Evolutionary conservation across 2,113 vertebrate species (phyloP).

Genomic region (Zosterops lateralis): DNA sequence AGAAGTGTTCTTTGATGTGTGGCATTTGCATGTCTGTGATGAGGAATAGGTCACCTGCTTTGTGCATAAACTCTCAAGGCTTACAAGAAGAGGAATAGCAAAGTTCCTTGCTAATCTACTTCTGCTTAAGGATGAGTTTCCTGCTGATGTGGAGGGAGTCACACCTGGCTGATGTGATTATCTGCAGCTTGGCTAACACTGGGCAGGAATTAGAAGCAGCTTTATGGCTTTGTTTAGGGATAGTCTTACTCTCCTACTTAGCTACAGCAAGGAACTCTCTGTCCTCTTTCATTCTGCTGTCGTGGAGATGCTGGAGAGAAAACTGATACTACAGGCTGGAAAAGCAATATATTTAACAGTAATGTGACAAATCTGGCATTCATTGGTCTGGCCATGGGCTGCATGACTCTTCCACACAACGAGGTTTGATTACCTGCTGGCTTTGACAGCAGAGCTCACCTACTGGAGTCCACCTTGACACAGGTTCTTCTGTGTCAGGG

Average conservation of each 20-base stretch:
- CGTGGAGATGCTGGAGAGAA: background rate
- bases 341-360: background rate
- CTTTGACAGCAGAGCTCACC: background rate
- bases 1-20: constrained; percentile 38
- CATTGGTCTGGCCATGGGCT: background rate
- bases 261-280: background rate
- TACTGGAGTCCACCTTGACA: background rate
- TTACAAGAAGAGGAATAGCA: constrained; percentile 14
- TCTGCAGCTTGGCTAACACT: background rate
- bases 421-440: background rate
- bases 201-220: background rate
- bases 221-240: background rate
- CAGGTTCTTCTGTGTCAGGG: background rate
- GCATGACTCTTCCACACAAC: background rate
- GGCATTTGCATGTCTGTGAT: constrained; percentile 54
- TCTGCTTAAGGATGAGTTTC: background rate
- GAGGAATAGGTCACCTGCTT: constrained; percentile 39
- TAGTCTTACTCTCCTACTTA: background rate
- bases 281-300: background rate
- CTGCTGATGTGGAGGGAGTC: background rate
- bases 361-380: background rate
- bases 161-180: background rate
- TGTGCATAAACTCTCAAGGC: constrained; percentile 14
- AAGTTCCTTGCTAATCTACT: constrained; percentile 38
- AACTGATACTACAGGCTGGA: background rate